Conservation (phyloP, 1,140 invertebrate genomes). For the Glossosoma conforme region DNA sequence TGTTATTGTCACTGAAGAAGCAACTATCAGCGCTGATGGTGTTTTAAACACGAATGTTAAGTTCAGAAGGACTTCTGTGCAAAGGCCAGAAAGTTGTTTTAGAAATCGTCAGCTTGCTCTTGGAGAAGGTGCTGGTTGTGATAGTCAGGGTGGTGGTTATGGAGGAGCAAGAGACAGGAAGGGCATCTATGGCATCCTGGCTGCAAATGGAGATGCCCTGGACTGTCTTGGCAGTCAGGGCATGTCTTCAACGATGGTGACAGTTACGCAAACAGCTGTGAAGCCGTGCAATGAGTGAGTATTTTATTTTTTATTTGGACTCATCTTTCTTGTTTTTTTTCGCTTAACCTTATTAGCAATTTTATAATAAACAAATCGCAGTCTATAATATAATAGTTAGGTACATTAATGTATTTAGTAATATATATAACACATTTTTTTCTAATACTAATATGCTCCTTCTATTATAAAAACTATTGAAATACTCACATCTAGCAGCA, state of each 20-base stretch:
- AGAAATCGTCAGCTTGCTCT: constrained; percentile 11
- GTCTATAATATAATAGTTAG: too few species aligned
- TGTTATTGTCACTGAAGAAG: constrained; percentile 43
- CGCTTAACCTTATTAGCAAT: too few species aligned
- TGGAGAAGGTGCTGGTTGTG: constrained; percentile 2
- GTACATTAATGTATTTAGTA: too few species aligned
- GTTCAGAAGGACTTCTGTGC: constrained; percentile 42
- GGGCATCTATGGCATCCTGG: constrained; percentile 23
- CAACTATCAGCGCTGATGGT: constrained; percentile 42
- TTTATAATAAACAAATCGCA: too few species aligned
- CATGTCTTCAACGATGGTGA: constrained; percentile 43
- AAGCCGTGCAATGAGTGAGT: constrained; percentile 50
- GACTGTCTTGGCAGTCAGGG: constrained; percentile 39
- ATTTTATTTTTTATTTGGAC: constrained; percentile 18
- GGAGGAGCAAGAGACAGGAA: constrained; percentile 28
- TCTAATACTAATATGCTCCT: too few species aligned
- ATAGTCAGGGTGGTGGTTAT: not conserved
- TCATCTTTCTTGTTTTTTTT: too few species aligned
- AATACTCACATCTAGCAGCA: too few species aligned
- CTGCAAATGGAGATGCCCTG: constrained; percentile 10
- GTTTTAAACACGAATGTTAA: constrained; percentile 40
- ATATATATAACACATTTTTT: too few species aligned
- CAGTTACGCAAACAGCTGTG: constrained; percentile 41
- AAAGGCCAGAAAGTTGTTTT: constrained; percentile 33
- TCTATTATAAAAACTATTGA: too few species aligned